Percentiles rank a stretch among this genome's conserved stretches.
phyloP scores from a whole-genome alignment of 2,888 invertebrate species.

The Drosophila helvetica region DNA sequence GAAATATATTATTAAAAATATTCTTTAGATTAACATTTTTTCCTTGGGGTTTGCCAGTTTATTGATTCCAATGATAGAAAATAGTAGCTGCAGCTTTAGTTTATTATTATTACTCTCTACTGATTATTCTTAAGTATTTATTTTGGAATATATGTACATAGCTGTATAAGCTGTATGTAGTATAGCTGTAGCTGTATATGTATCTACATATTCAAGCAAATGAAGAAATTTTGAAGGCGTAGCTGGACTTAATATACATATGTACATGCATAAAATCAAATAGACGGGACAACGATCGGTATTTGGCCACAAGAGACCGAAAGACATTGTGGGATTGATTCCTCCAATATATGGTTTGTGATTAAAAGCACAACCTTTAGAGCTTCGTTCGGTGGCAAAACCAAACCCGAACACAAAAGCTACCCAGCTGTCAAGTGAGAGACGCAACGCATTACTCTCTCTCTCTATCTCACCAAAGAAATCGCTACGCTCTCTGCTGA shows the following conservation, averaged over 20 bases:
- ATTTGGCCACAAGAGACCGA: background rate
- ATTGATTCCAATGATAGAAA: background rate
- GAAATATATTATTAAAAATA: too few species aligned
- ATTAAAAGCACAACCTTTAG: constrained; percentile 4
- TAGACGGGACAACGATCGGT: background rate
- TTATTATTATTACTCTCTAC: background rate
- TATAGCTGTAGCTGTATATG: too few species aligned
- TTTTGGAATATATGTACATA: background rate
- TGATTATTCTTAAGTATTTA: background rate
- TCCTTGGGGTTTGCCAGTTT: too few species aligned
- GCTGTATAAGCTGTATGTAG: too few species aligned
- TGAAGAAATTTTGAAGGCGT: too few species aligned
- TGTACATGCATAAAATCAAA: background rate
- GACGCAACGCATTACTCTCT: constrained; percentile 10
- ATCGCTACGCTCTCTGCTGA: constrained; percentile 32
- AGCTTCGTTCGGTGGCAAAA: constrained; percentile 21
- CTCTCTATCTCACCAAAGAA: constrained; percentile 14
- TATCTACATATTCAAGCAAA: too few species aligned
- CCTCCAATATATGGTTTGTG: background rate
- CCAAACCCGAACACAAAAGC: constrained; percentile 34
- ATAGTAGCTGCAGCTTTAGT: background rate
- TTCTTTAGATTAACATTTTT: too few species aligned
- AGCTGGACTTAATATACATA: background rate
- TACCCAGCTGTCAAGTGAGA: constrained; percentile 26
- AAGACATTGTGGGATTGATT: background rate